phyloP scores from a whole-genome alignment of 2,113 vertebrate species.

The Corythornis vintsioides region DNA sequence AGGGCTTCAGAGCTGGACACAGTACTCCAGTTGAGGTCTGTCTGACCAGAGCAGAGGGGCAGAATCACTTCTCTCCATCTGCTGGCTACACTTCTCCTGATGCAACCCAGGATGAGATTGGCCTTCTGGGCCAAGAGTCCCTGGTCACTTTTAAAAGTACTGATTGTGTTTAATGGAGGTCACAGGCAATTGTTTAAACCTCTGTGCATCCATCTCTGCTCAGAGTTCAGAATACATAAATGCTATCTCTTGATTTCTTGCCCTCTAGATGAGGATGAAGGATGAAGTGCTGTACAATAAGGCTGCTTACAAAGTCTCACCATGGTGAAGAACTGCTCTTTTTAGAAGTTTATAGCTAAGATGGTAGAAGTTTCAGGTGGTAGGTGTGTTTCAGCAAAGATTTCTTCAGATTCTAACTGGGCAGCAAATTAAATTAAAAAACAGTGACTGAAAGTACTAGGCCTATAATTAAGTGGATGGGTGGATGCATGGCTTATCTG shows the following conservation, averaged over 20 bases:
- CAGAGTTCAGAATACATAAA: neutral
- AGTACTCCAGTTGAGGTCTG: too few species aligned
- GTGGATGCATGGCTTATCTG: conserved; percentile 60
- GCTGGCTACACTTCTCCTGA: too few species aligned
- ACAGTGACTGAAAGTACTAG: conserved; percentile 25
- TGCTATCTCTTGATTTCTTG: neutral
- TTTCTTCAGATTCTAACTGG: conserved; percentile 34
- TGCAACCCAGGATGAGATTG: too few species aligned
- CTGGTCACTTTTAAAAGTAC: neutral
- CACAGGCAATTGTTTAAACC: neutral
- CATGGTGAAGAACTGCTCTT: neutral
- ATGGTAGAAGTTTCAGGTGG: neutral
- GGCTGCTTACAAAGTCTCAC: neutral
- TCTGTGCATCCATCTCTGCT: neutral
- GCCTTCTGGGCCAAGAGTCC: too few species aligned
- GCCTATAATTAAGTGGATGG: conserved; percentile 55
- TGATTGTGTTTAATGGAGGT: accelerated
- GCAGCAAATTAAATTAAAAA: conserved; percentile 46
- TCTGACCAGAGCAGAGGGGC: too few species aligned
- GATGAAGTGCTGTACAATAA: neutral
- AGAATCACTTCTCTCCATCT: too few species aligned
- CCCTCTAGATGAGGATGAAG: neutral
- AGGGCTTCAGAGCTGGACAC: too few species aligned
- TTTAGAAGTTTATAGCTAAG: neutral
- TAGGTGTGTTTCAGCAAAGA: conserved; percentile 25